These are phyloP conservation scores for Parnassius glacialis DNA, from an alignment of 2,888 invertebrate genomes.

Conservation along the genomic window DNA sequence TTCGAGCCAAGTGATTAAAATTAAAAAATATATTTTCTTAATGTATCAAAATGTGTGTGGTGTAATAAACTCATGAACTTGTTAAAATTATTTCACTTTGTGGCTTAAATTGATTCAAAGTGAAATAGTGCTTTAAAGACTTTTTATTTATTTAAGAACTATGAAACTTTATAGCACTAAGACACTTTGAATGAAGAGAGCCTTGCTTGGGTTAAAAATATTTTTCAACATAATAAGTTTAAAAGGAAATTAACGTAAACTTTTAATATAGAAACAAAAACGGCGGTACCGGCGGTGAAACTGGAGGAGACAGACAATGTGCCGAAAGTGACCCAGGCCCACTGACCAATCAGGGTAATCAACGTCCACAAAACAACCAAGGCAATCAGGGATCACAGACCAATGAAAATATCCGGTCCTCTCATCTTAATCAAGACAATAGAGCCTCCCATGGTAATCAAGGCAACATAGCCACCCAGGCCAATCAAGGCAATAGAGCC, in stretches of 20 bases:
- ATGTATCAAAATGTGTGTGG: too few species aligned
- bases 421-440: background rate
- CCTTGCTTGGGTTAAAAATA: too few species aligned
- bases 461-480: slow-evolving; percentile 20
- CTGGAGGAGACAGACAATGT: background rate
- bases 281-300: background rate
- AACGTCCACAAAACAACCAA: background rate
- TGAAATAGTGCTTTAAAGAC: too few species aligned
- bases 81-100: too few species aligned
- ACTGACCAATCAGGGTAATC: background rate
- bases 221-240: background rate
- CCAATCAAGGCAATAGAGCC: background rate
- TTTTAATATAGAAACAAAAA: slow-evolving; percentile 9
- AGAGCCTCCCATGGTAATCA: slow-evolving; percentile 30
- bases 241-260: background rate
- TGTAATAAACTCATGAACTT: too few species aligned
- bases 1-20: too few species aligned
- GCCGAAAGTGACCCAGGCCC: background rate
- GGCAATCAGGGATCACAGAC: slow-evolving; percentile 19
- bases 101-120: too few species aligned
- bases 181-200: too few species aligned
- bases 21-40: too few species aligned
- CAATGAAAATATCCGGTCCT: too few species aligned
- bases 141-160: too few species aligned
- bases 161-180: too few species aligned